Conservation (phyloP, 2,888 invertebrate species). For the Apodemia zela region DNA sequence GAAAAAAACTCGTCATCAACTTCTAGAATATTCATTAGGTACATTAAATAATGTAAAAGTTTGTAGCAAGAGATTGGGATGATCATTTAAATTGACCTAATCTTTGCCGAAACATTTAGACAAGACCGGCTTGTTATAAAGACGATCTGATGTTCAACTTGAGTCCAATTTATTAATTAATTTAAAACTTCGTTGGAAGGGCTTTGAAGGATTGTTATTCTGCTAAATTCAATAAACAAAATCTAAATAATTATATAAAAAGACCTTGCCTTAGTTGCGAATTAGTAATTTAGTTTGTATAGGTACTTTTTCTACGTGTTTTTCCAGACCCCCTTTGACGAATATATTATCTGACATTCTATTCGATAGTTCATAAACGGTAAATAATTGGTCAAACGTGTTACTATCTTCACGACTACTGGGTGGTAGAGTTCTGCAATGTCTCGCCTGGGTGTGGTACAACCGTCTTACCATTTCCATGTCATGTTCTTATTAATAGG, state of each 20-base stretch:
- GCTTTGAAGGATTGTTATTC: constrained; percentile 43
- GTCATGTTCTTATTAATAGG: too few species aligned
- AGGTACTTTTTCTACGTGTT: background rate
- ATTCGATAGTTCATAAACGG: too few species aligned
- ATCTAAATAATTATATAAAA: constrained; percentile 24
- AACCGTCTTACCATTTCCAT: too few species aligned
- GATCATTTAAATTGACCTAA: constrained; percentile 70
- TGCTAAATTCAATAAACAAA: constrained; percentile 33
- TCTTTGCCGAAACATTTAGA: constrained; percentile 53
- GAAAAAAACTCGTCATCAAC: background rate
- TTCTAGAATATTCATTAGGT: constrained; percentile 58
- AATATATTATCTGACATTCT: too few species aligned
- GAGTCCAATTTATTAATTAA: constrained; percentile 57
- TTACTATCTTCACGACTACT: too few species aligned
- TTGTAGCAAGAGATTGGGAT: constrained; percentile 67
- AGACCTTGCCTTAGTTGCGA: background rate
- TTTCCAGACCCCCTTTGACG: too few species aligned
- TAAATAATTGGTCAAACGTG: too few species aligned
- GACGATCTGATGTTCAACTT: constrained; percentile 48
- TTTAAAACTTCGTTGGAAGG: constrained; percentile 48
- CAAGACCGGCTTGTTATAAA: constrained; percentile 50
- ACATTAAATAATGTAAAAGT: constrained; percentile 54
- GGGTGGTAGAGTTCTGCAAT: too few species aligned
- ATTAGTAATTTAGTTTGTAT: background rate
- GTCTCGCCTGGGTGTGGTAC: too few species aligned